These are phyloP conservation scores for Hermodice carunculata DNA, from an alignment of 2,888 invertebrate species.

Conservation along the genomic window DNA sequence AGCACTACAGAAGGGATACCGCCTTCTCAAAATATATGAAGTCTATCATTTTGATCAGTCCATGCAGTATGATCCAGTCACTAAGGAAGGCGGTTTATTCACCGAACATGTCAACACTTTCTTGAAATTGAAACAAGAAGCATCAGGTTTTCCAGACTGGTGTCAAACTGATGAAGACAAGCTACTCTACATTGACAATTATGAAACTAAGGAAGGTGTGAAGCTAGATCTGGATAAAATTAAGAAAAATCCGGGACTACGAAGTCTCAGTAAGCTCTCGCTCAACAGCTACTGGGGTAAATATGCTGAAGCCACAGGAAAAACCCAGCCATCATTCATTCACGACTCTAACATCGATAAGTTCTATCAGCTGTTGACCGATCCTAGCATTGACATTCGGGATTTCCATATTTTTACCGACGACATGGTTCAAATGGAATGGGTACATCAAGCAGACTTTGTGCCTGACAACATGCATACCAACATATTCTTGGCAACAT, in stretches of 20 bases:
- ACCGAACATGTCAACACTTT: slow-evolving; percentile 55
- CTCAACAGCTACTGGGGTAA: slow-evolving; percentile 38
- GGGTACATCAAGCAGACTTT: not conserved
- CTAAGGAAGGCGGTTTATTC: slow-evolving; percentile 49
- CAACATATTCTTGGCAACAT: slow-evolving; percentile 1
- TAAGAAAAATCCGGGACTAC: not conserved
- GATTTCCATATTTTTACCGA: slow-evolving; percentile 6
- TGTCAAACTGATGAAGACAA: slow-evolving; percentile 41
- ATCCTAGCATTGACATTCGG: not conserved
- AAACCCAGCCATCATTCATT: not conserved
- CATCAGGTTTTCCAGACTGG: slow-evolving; percentile 46
- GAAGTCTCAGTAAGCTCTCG: not conserved
- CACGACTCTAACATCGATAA: not conserved
- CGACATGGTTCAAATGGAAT: not conserved
- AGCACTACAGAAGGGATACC: slow-evolving; percentile 59
- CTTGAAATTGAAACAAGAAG: slow-evolving; percentile 50
- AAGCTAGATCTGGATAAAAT: slow-evolving; percentile 8
- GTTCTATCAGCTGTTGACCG: not conserved
- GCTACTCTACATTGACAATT: slow-evolving; percentile 38
- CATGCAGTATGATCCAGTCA: slow-evolving; percentile 35
- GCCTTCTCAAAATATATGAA: slow-evolving; percentile 47
- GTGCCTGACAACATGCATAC: not conserved
- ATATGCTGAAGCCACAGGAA: not conserved
- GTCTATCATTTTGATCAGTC: not conserved
- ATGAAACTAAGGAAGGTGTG: not conserved